Base-by-base conservation (phyloP, 2,888 invertebrate genomes). In the Amblyteles armatorius region DNA sequence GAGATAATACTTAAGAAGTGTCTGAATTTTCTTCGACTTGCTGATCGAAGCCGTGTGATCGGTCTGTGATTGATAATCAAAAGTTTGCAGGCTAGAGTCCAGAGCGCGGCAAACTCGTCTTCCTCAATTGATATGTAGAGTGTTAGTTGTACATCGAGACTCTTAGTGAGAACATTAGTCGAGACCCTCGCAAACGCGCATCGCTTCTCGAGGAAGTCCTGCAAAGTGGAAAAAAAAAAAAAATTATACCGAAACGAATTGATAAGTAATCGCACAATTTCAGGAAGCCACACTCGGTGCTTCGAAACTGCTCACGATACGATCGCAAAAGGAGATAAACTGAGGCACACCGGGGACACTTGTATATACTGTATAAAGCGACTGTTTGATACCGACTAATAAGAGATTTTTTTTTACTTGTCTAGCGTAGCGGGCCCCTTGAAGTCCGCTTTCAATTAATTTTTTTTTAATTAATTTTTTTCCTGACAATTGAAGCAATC, bases 311-410 rank as follows among this genome's bases (percentile, higher is more conserved):
- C 29, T 74, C 68, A 52, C 63, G 50, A 57, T 69, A 73, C 55
- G 44, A 74, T 79, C 82, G 78, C 71, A 71, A 82, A 65, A 67
- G 6, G 52, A 79, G 33, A 40, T 48, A 72, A 82, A 80, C 77
- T 81, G 86, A 81, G 69, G 83, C 82, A 83, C 79, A 79, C 84
- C 84, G 80, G 84, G 86, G 85, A 89, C 80, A 87, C 83, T 88
- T 93, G 93, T 93, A 93, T 90, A 93, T 93, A 93, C 88, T 93
- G 93, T 93, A 93, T 92, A 93, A 93, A 93, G 92, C 82, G 88
- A 89, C 87, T 93, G 92, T 92, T 93, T 91, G 87, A 91, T 92
- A 93, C 91, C 90, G 83, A 86, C 90, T 90, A 88, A 48, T 87
- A 89, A 90, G 88, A 91, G 87, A 90, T 88, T 81, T 85, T 84